Conservation (phyloP, 2,888 invertebrate species). For the Archaeoteleia sp. region DNA sequence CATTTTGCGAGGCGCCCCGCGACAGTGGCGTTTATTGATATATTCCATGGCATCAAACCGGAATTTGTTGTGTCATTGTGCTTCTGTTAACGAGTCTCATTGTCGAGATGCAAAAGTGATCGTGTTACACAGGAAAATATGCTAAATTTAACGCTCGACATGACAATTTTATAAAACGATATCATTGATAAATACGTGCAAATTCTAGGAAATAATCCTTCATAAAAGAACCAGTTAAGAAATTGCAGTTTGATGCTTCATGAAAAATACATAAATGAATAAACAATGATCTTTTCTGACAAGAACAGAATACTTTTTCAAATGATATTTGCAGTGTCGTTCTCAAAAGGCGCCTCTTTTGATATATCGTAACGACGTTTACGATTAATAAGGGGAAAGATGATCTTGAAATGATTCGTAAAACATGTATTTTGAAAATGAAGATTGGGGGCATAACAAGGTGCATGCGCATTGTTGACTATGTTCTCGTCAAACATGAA, state of each 20-base stretch:
- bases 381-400: conserved; percentile 31
- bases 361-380: conserved; percentile 43
- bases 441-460: conserved; percentile 44
- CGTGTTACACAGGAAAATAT: too few relatives aligned
- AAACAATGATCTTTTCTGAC: background rate
- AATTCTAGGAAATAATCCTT: too few relatives aligned
- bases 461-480: conserved; percentile 41
- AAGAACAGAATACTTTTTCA: background rate
- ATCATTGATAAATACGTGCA: too few relatives aligned
- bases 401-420: conserved; percentile 48
- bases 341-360: conserved; percentile 36
- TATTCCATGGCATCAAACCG: conserved; percentile 23
- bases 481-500: conserved; percentile 21
- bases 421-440: conserved; percentile 50
- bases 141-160: too few relatives aligned
- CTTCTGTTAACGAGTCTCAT: conserved; percentile 3
- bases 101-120: conserved; percentile 1
- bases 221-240: too few relatives aligned
- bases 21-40: conserved; percentile 23
- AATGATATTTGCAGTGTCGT: background rate
- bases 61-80: too few relatives aligned
- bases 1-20: conserved; percentile 59
- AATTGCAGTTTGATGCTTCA: conserved; percentile 21
- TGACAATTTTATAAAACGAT: too few relatives aligned
- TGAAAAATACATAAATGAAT: conserved; percentile 1